A percentile compares a stretch with the other conserved stretches of the same genome.
phyloP scores from a whole-genome alignment of 2,113 vertebrate species.

The Dryoscopus gambensis region DNA sequence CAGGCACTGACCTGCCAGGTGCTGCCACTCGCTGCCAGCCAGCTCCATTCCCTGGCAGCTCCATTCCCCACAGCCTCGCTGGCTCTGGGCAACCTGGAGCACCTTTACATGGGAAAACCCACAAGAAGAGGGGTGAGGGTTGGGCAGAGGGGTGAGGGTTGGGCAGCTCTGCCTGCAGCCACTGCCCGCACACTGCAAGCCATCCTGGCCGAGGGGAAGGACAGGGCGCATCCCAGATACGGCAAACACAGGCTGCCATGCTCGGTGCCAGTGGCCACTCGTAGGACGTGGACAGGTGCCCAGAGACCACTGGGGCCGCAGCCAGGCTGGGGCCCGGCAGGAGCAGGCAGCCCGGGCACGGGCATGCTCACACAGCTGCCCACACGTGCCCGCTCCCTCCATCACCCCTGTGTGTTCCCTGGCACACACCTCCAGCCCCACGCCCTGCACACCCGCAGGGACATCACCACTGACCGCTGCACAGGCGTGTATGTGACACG shows the following conservation, averaged over 20 bases:
- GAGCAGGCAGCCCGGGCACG: not conserved
- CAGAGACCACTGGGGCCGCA: not conserved
- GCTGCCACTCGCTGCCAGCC: rapidly evolving
- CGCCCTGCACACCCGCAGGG: not conserved
- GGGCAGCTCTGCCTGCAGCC: not conserved
- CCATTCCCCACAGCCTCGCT: not conserved
- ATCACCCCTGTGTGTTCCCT: not conserved
- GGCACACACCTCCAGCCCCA: not conserved
- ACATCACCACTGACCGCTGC: not conserved
- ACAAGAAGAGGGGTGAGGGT: rapidly evolving
- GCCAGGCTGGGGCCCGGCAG: not conserved
- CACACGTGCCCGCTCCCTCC: not conserved
- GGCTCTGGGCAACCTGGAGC: not conserved
- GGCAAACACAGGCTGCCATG: not conserved
- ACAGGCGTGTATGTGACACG: not conserved
- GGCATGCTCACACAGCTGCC: not conserved
- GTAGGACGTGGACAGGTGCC: not conserved
- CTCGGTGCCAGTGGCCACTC: not conserved
- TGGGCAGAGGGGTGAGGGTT: not conserved
- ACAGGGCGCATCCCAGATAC: not conserved
- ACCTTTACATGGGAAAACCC: rapidly evolving
- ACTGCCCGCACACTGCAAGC: not conserved
- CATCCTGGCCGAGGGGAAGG: not conserved
- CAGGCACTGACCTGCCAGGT: not conserved
- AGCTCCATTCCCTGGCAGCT: not conserved